Conservation (phyloP, 2,888 invertebrate species). For the Eristalis tenax region DNA sequence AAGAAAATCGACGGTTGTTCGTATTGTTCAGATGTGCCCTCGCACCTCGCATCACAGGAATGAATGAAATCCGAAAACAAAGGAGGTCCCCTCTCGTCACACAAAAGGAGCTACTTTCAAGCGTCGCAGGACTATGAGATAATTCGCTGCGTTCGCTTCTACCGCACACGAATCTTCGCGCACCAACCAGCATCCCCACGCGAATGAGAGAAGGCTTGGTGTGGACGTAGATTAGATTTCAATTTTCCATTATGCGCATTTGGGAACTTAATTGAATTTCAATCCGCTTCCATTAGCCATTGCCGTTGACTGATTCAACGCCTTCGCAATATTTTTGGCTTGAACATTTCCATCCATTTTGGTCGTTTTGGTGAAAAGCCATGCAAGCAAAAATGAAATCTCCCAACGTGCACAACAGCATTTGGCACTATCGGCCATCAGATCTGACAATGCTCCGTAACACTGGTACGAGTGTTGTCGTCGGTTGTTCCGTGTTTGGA, state of each 20-base stretch:
- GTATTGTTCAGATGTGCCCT: conserved; percentile 17
- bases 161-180: background rate
- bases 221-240: conserved; percentile 56
- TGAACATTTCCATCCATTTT: background rate
- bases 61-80: conserved; percentile 41
- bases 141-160: too few relatives aligned
- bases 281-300: conserved; percentile 13
- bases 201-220: background rate
- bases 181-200: background rate
- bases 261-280: conserved; percentile 38
- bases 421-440: conserved; percentile 54
- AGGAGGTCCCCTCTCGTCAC: background rate
- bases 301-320: conserved; percentile 17
- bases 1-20: conserved; percentile 2
- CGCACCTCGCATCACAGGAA: conserved; percentile 15
- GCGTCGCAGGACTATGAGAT: too few relatives aligned
- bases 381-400: background rate
- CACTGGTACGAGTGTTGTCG: conserved; percentile 21
- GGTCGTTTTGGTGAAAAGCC: background rate
- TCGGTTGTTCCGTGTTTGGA: conserved; percentile 40
- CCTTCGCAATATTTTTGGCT: background rate
- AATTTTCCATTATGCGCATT: conserved; percentile 32
- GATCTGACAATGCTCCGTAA: conserved; percentile 51
- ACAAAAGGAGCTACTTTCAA: conserved; percentile 23
- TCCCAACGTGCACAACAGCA: conserved; percentile 42